Base-by-base conservation (phyloP, 2,888 invertebrate genomes). In the Xanthorhoe designata region DNA sequence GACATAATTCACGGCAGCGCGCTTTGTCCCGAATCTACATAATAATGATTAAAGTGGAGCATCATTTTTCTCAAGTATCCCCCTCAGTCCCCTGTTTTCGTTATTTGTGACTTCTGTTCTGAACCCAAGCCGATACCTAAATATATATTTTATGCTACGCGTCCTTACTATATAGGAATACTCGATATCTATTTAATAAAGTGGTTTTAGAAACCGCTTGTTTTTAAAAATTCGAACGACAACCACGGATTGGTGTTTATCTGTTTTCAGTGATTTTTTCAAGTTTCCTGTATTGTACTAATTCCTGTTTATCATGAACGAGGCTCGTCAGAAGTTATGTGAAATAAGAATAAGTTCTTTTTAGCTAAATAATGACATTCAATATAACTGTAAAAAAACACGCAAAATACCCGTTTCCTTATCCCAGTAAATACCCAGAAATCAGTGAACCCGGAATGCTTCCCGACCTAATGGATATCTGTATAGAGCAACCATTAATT, bases 401-500 rank as follows among this genome's bases (percentile, higher is more conserved):
- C 10, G 42, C 61, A 32, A 29, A 35, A 50, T 47, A 13, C 52
- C 42, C 50, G 38, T 6, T 56, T 45, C 45, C 55, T 13, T 29
- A 62, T 38, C 24, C 55, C 55, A 42, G 53, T 60, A 65, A 65
- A 65, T 60, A 35, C 49, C 32, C 59, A 59, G 53, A 67, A 50
- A 53, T 45, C 45, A 29, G 19, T 38, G 19, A 78, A 77, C 73
- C 75, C 72, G 74, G 77, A 77, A 80, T 80, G 77, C 71, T 74
- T 75, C 73, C 71, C 69, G 51, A 62, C 75, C 78, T 88, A 87
- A 87, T 87, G 86, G 86, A 86, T 82, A 75, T 77, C 79, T 79
- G 77, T 82, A 80, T 80, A 82, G 79, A 73, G 71, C 76, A 77
- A 81, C 81, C 87, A 89, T 88, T 85, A 86, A 88, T 87, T 85